Evolutionary conservation across 2,113 vertebrate genomes (phyloP).

Genomic region (Cricetomys ansorgei): DNA sequence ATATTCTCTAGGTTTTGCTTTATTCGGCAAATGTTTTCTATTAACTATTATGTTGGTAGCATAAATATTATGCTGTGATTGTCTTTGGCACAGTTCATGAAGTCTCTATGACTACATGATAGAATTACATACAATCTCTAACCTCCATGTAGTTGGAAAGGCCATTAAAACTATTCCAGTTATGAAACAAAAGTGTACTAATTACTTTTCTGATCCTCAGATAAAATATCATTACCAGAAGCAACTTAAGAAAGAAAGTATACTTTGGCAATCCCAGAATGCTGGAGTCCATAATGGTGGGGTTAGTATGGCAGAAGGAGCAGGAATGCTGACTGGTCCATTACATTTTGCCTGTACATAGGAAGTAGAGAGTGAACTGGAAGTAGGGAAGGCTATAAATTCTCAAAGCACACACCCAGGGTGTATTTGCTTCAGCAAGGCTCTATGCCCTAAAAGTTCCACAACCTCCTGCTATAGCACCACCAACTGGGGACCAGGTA

Average conservation of each 20-base stretch:
- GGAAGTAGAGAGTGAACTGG: not conserved
- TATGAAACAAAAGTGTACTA: not conserved
- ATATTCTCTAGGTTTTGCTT: not conserved
- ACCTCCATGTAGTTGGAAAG: not conserved
- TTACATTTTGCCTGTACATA: not conserved
- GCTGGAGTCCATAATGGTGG: not conserved
- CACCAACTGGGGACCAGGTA: not conserved
- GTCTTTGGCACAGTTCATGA: not conserved
- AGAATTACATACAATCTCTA: constrained; percentile 24
- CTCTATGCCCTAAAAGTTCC: not conserved
- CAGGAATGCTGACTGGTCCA: not conserved
- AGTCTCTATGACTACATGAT: not conserved
- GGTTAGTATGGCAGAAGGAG: not conserved
- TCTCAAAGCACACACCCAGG: not conserved
- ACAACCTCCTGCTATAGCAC: not conserved
- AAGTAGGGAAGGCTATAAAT: not conserved
- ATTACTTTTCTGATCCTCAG: not conserved
- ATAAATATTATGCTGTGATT: not conserved
- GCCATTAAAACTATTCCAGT: constrained; percentile 2
- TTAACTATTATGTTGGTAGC: not conserved
- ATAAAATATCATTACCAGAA: not conserved
- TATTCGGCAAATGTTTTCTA: not conserved
- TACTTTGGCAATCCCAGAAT: no score
- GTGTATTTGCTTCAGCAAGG: not conserved
- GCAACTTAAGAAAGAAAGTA: not conserved